Conservation (phyloP, 1,140 invertebrate species). For the Ips nitidus region DNA sequence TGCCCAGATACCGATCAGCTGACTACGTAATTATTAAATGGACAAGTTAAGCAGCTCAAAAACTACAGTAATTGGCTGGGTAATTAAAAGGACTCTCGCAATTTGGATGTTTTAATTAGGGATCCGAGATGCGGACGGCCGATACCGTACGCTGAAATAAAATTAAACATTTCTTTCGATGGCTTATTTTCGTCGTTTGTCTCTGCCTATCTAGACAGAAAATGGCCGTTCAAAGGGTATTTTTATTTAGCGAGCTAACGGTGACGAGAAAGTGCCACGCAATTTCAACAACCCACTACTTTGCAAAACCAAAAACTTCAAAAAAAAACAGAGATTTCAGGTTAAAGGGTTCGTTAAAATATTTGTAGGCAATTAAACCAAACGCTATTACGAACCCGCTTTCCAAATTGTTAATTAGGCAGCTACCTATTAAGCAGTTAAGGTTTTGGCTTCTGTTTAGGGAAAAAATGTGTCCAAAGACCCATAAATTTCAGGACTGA, state of each 20-base stretch:
- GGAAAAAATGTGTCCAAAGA: conserved; percentile 26
- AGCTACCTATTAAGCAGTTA: conserved; percentile 35
- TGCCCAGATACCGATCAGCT: conserved; percentile 44
- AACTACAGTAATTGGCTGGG: conserved; percentile 45
- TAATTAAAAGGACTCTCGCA: conserved; percentile 46
- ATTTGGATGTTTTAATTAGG: conserved; percentile 48
- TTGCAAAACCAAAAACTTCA: too few relatives aligned
- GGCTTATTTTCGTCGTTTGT: conserved; percentile 31
- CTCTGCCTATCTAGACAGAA: neutral
- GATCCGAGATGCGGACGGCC: conserved; percentile 24
- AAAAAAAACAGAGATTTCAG: too few relatives aligned
- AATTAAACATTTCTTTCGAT: conserved; percentile 33
- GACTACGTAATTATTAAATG: conserved; percentile 45
- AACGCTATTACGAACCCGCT: conserved; percentile 28
- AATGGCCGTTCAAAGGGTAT: neutral
- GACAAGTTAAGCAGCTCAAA: conserved; percentile 47
- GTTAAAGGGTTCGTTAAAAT: conserved; percentile 31
- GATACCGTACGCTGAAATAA: conserved; percentile 32
- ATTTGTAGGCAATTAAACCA: conserved; percentile 36
- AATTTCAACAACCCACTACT: too few relatives aligned
- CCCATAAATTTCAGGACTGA: conserved; percentile 22
- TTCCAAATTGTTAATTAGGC: conserved; percentile 34
- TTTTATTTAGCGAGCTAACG: neutral
- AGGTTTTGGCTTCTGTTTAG: conserved; percentile 33
- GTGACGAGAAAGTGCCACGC: too few relatives aligned